Evolutionary conservation across 2,888 invertebrate species (phyloP).

Genomic region (Campopleginae sp.): DNA sequence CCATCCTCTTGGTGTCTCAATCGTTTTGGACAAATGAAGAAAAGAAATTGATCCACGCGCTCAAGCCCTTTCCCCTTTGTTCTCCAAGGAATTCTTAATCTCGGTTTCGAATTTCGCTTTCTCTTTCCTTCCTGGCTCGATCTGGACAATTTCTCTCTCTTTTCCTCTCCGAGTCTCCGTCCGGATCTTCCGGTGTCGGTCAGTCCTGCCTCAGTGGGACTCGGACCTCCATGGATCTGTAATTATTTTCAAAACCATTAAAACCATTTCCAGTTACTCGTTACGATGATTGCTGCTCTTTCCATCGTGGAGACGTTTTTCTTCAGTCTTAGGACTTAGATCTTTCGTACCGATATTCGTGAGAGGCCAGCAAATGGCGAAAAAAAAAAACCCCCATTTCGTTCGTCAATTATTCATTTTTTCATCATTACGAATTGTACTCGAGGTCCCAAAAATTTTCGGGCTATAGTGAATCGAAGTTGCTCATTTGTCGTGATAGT

Average conservation of each 20-base stretch:
- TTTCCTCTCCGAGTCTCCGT: no score
- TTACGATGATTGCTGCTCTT: background rate
- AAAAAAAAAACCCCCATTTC: background rate
- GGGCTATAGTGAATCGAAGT: background rate
- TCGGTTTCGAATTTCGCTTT: background rate
- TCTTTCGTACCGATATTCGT: background rate
- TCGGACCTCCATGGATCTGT: background rate
- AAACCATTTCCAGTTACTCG: background rate
- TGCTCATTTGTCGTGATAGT: background rate
- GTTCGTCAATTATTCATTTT: background rate
- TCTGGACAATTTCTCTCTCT: slow-evolving; percentile 49
- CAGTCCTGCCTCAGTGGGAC: background rate
- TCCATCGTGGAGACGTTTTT: background rate
- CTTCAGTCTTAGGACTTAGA: background rate
- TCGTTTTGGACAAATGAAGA: slow-evolving; percentile 26
- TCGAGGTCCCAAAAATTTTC: background rate
- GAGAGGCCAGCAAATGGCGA: background rate
- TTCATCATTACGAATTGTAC: background rate
- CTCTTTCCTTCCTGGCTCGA: slow-evolving; percentile 47
- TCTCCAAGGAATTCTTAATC: slow-evolving; percentile 5
- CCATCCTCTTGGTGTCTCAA: background rate
- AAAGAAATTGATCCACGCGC: slow-evolving; percentile 5
- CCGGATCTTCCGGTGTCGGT: slow-evolving; percentile 43
- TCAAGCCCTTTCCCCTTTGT: slow-evolving; percentile 22
- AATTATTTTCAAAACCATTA: background rate